A percentile compares a stretch with the other conserved stretches of the same genome.
These are phyloP conservation scores for Rhingia rostrata DNA, from an alignment of 2,888 invertebrate genomes.

Conservation along the genomic window DNA sequence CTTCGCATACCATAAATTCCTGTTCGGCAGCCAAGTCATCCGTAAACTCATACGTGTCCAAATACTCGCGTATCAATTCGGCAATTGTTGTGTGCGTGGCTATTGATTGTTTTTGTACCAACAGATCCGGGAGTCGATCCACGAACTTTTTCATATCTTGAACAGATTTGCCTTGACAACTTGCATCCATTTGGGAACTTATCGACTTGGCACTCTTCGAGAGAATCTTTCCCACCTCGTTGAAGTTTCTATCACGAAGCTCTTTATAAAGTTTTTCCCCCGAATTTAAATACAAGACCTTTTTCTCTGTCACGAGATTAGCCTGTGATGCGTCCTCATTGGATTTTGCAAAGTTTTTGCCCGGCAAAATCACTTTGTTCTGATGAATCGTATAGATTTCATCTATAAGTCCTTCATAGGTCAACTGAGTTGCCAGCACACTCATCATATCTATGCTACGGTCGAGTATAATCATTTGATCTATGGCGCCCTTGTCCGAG, in stretches of 20 bases:
- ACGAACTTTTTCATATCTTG: conserved; percentile 97
- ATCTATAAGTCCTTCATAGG: conserved; percentile 98
- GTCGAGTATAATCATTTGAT: conserved; percentile 95
- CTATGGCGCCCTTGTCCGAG: conserved; percentile 87
- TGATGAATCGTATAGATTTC: conserved; percentile 95
- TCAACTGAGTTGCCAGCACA: conserved; percentile 96
- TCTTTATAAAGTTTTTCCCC: conserved; percentile 94
- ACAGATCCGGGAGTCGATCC: conserved; percentile 92
- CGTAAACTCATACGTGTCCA: conserved; percentile 89
- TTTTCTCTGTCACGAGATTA: conserved; percentile 85
- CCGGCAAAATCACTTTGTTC: conserved; percentile 92
- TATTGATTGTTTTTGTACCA: conserved; percentile 93
- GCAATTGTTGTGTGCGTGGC: conserved; percentile 95
- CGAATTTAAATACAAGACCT: conserved; percentile 92
- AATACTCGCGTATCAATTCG: conserved; percentile 94
- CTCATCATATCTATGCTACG: conserved; percentile 95
- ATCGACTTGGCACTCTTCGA: conserved; percentile 94
- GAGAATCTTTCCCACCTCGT: conserved; percentile 92
- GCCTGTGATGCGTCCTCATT: conserved; percentile 82
- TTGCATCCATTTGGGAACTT: conserved; percentile 92
- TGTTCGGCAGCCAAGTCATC: conserved; percentile 93
- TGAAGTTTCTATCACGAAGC: conserved; percentile 96
- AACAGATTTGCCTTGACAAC: conserved; percentile 93
- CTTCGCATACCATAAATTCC: conserved; percentile 95
- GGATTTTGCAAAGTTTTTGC: conserved; percentile 91